Evolutionary conservation across 2,888 invertebrate genomes (phyloP), one percentile per base, ranked within the genome.

Genomic region (Villa cingulata): DNA sequence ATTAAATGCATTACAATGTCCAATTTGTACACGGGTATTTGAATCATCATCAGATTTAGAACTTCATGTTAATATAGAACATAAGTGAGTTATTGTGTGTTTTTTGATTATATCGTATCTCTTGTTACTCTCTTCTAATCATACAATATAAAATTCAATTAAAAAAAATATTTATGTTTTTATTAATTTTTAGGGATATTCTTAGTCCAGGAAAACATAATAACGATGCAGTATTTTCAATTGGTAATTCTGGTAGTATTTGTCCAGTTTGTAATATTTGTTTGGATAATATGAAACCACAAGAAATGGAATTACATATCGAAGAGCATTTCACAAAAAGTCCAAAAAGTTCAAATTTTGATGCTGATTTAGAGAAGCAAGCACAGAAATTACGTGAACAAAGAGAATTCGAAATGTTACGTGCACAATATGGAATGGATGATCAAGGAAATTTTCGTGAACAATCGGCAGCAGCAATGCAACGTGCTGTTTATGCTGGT

Each of bases 371-470:
- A 38, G 74, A 81, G 52, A 72, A 76, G 51, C 83, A 85, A 60
- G 84, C 83, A 0, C 76, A 83, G 56, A 75, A 78, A 55, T 74
- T 79, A 53, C 72, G 84, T 20, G 87, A 88, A 59, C 83, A 86
- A 59, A 76, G 81, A 41, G 87, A 88, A 63, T 88, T 88, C 63
- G 84, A 86, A 59, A 69, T 86, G 67, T 64, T 88, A 36, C 59
- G 81, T 76, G 87, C 86, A 2, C 86, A 87, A 63, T 89, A 88
- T 60, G 89, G 89, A 2, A 89, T 90, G 89, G 87, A 87, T 61
- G 85, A 86, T 62, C 85, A 86, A 58, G 86, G 84, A 7, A 86
- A 84, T 59, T 87, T 81, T 67, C 72, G 77, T 50, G 81, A 82
- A 57, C 83, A 84, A 59, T 81, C 80, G 49, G 77, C 81, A 37